Conservation (phyloP, 30 jellyfish, hydroid and myxozoan species). For the Aurelia aurita complex sp. Pacific region DNA sequence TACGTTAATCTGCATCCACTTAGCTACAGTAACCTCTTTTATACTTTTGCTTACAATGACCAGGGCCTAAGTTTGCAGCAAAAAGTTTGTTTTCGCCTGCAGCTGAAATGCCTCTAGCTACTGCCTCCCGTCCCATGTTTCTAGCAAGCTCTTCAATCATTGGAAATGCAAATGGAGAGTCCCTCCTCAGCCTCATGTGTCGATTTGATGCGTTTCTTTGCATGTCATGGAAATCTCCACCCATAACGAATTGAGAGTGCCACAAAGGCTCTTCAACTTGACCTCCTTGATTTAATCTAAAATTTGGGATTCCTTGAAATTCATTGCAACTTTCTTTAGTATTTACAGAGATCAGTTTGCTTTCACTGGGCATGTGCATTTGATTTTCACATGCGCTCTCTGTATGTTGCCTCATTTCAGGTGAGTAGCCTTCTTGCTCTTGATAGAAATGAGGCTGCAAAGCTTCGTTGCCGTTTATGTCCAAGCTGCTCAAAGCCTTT, state of each 20-base stretch:
- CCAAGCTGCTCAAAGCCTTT: too few relatives aligned
- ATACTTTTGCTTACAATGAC: background rate
- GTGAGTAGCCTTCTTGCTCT: too few relatives aligned
- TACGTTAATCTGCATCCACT: too few relatives aligned
- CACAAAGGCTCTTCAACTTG: slow-evolving; percentile 2
- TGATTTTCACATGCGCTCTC: too few relatives aligned
- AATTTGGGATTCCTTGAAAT: background rate
- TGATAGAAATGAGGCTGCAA: too few relatives aligned
- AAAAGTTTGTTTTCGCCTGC: background rate
- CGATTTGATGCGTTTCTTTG: slow-evolving; percentile 22
- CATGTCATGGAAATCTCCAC: slow-evolving; percentile 10
- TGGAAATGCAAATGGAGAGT: slow-evolving; percentile 67
- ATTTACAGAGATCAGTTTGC: too few relatives aligned
- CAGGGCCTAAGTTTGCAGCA: background rate
- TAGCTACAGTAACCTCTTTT: too few relatives aligned
- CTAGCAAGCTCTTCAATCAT: slow-evolving; percentile 53
- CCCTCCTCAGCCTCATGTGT: slow-evolving; percentile 55
- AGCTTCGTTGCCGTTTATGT: too few relatives aligned
- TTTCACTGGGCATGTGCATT: too few relatives aligned
- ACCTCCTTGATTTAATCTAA: background rate
- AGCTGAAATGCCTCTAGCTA: background rate
- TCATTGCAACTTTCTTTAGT: too few relatives aligned
- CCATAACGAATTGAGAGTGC: background rate
- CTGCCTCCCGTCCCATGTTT: slow-evolving; percentile 9
- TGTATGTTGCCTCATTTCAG: too few relatives aligned